phyloP scores from a whole-genome alignment of 1,140 invertebrate species.

The Teleogryllus occipitalis region DNA sequence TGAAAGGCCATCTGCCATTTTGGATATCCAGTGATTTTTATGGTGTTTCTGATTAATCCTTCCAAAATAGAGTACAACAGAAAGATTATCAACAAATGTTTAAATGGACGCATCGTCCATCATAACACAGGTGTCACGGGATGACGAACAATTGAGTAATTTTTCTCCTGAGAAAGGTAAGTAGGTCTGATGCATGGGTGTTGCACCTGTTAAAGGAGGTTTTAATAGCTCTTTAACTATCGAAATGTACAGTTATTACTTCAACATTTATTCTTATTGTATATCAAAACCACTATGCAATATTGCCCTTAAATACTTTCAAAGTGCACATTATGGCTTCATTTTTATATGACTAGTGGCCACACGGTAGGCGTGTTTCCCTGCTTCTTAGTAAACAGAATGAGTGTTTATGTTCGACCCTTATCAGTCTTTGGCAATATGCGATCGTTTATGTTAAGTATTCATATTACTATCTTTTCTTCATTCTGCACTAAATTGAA shows the following conservation, averaged over 20 bases:
- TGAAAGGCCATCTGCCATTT: conserved; percentile 27
- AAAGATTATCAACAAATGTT: conserved; percentile 53
- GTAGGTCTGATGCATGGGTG: conserved; percentile 32
- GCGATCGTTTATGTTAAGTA: conserved; percentile 16
- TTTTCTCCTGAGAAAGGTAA: conserved; percentile 87
- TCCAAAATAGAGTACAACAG: conserved; percentile 22
- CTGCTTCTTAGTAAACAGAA: neutral
- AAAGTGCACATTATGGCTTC: neutral
- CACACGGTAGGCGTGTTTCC: neutral
- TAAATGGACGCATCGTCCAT: conserved; percentile 97
- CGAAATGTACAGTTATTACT: neutral
- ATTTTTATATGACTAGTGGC: neutral
- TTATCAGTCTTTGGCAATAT: neutral
- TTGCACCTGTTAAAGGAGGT: conserved; percentile 17
- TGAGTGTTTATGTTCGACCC: too few relatives aligned
- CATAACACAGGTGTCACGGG: conserved; percentile 92
- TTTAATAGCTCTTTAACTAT: neutral
- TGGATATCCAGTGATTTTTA: conserved; percentile 25
- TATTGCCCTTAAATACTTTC: neutral
- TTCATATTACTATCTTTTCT: neutral
- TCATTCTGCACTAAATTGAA: neutral
- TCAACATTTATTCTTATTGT: neutral
- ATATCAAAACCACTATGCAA: neutral
- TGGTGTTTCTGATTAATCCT: conserved; percentile 23
- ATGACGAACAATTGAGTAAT: conserved; percentile 90